These are phyloP conservation scores for Bettongia penicillata DNA, from an alignment of 2,113 vertebrate genomes.

Conservation along the genomic window DNA sequence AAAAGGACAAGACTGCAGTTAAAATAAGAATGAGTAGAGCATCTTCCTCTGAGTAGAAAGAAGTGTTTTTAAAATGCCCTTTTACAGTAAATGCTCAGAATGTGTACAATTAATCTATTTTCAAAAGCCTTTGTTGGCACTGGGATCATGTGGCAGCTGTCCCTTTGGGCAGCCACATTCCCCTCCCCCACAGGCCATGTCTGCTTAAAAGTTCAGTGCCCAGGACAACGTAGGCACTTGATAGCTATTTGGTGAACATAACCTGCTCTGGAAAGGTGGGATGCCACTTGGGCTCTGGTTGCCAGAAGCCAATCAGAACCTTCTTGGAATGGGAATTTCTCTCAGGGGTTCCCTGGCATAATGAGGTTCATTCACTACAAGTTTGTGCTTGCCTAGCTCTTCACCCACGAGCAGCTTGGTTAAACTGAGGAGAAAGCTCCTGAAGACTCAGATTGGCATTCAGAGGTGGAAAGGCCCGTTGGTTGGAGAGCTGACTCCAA, in stretches of 20 bases:
- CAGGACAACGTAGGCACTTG: not conserved
- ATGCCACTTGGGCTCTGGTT: not conserved
- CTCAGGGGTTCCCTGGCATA: not conserved
- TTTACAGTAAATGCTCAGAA: not conserved
- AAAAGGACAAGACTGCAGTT: not conserved
- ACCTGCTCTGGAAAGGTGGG: not conserved
- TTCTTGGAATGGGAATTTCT: not conserved
- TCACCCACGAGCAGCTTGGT: no score
- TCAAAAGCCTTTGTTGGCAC: not conserved
- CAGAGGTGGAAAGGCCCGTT: not conserved
- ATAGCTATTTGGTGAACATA: not conserved
- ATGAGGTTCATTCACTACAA: not conserved
- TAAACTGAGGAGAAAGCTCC: no score
- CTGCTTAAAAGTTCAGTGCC: not conserved
- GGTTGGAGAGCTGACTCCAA: not conserved
- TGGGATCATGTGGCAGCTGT: not conserved
- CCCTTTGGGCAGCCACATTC: not conserved
- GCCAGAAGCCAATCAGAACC: not conserved
- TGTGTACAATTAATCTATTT: not conserved
- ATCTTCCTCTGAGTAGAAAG: not conserved
- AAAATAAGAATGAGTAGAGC: not conserved
- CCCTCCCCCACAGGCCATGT: not conserved
- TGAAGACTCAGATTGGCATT: no score
- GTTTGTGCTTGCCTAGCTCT: no score
- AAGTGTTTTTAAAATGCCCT: not conserved